Base-by-base conservation (phyloP, 1,140 invertebrate species). In the Lordiphosa mommai region DNA sequence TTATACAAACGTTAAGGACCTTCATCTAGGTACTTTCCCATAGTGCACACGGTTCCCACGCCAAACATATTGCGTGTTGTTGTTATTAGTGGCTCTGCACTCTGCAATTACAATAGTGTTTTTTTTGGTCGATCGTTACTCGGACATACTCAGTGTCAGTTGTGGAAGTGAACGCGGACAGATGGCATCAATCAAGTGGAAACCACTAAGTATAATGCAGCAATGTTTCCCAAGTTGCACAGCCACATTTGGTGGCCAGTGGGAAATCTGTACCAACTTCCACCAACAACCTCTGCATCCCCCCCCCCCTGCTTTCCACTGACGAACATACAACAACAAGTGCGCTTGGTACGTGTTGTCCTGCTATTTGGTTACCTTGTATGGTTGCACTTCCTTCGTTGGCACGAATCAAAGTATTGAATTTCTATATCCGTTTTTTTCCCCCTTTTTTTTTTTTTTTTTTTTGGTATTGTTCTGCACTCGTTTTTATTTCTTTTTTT, bases 381-480 rank as follows among this genome's bases (percentile, higher is more conserved):
- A 82, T 76, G 76, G 76, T 84, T 82, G 76, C 76, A 82, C 77
- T 82, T 82, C 76, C 76, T 76, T 55, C 59, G 57, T 38, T 46
- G 84, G 84, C 84, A 87, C 84, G 84, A 87, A 87, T 87, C 84
- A 87, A 87, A 87, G 85, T 87, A 87, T 87, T 87, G 73, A 87
- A 84, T 87, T 87, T 87, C 84, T 80, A 85, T 86, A 86, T 86
- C 73, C 85, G 79, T 84, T 87, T 87, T 79, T 69, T 73, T 74
- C 34, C 12, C 27, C 46, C 12, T 53, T 70, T 23, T 8, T 41
- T 55, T 64, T 27, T 17, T 55, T 63, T 65, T 37, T 53, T 57
- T 29, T 70, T 51, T 48, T 43, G 59, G 30, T 72, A 60, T 67
- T 74, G 59, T 70, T 63, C 44, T 59, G 34, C 46, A 33, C 8